These are phyloP conservation scores for Pipistrellus pipistrellus DNA, from an alignment of 2,797 vertebrate species.

Conservation along the genomic window DNA sequence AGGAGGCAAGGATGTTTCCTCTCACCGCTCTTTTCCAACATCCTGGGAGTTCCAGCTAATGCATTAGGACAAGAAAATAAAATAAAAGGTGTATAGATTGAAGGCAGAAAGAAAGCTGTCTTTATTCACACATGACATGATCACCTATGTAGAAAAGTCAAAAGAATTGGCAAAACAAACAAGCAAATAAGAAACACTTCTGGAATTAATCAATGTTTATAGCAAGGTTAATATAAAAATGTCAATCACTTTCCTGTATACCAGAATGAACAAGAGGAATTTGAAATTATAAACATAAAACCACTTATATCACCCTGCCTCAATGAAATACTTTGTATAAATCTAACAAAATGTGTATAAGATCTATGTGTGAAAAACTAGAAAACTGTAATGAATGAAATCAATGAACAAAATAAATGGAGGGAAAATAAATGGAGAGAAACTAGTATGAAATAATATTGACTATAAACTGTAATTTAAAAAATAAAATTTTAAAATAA, in stretches of 20 bases:
- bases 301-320: background rate
- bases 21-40: background rate
- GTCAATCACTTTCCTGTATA: background rate
- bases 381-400: background rate
- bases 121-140: background rate
- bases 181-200: background rate
- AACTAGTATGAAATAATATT: background rate
- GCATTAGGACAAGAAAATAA: background rate
- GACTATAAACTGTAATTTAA: background rate
- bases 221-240: background rate
- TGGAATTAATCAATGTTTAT: background rate
- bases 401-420: background rate
- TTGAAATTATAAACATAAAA: background rate
- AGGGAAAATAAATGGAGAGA: background rate
- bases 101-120: background rate
- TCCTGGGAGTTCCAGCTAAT: background rate
- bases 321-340: background rate
- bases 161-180: background rate
- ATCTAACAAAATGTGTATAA: background rate
- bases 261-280: background rate
- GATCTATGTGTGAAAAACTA: background rate
- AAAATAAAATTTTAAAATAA: background rate
- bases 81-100: background rate
- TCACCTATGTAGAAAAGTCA: background rate
- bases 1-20: background rate